Base-by-base conservation (phyloP, 53 echinoderm and acorn worm species). In the Holothuria leucospilota region DNA sequence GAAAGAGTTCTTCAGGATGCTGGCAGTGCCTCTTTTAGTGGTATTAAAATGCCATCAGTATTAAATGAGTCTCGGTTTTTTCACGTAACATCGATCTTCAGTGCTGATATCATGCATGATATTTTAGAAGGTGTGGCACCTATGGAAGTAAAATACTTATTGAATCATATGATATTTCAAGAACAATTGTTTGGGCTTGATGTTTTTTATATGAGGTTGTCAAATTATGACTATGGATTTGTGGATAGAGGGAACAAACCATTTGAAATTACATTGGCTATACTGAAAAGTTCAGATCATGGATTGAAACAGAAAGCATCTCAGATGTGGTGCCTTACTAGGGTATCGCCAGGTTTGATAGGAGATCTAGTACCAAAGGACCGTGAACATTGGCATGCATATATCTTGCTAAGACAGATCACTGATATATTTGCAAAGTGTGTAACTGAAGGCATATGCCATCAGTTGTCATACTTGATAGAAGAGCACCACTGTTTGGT, bases 301-400 rank as follows among this genome's bases (percentile, higher is more conserved):
- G 68, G 49, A 40, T 67, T 84, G 59, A 85, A 87, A 64, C 84
- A 88, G 59, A 69, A 28, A 42, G 88, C 88, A 29, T 71, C 85
- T 39, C 88, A 92, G 27, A 92, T 92, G 92, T 91, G 91, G 88
- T 92, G 88, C 63, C 67, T 92, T 0, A 13, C 85, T 2, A 42
- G 88, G 13, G 63, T 63, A 9, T 71, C 88, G 71, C 85, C 88
- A 29, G 9, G 88, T 25, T 7, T 92, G 66, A 63, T 92, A 71
- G 92, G 88, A 12, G 69, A 72, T 21, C 20, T 84, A 5, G 53
- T 89, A 63, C 85, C 89, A 84, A 28, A 28, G 29, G 29, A 78
- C 78, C 53, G 58, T 59, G 58, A 52, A 59, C 71, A 71, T 71
- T 56, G 59, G 59, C 53, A 78, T 58, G 29, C 30, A 18, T 78